A percentile compares a stretch with the other conserved stretches of the same genome.
phyloP scores from a whole-genome alignment of 30 jellyfish, hydroid and myxozoan genomes.

The Turritopsis dohrnii region DNA sequence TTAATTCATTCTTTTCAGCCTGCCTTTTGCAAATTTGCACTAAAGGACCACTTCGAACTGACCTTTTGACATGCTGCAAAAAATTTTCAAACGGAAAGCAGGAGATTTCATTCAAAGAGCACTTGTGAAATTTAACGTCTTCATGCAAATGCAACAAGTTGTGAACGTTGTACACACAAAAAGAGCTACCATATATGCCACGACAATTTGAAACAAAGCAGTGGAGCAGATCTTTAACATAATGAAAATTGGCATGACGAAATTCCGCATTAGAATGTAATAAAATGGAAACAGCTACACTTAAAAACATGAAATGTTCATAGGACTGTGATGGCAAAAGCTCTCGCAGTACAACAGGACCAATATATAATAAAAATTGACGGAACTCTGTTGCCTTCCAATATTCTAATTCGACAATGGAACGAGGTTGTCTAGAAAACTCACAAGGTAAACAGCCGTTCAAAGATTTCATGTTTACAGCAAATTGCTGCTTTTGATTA shows the following conservation, averaged over 20 bases:
- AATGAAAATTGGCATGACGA: background rate
- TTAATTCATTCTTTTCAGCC: background rate
- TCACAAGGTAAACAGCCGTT: slow-evolving; percentile 31
- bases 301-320: no score
- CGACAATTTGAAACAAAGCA: slow-evolving; percentile 41
- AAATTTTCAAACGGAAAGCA: slow-evolving; percentile 37
- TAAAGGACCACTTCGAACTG: slow-evolving; percentile 20
- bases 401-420: slow-evolving; percentile 15
- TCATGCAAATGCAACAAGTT: slow-evolving; percentile 40
- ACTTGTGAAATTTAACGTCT: slow-evolving; percentile 27
- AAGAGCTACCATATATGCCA: no score
- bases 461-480: background rate
- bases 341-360: slow-evolving; percentile 23
- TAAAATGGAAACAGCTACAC: no score
- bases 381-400: slow-evolving; percentile 47
- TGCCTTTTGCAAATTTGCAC: slow-evolving; percentile 33
- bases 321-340: slow-evolving; percentile 31
- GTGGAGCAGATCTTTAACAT: slow-evolving; percentile 25
- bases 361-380: slow-evolving; percentile 37
- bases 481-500: background rate
- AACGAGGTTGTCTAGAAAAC: slow-evolving; percentile 32
- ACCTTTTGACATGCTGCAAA: slow-evolving; percentile 22
- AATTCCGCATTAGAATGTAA: no score
- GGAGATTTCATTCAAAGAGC: slow-evolving; percentile 47
- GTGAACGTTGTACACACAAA: slow-evolving; percentile 67